A percentile compares a stretch with the other conserved stretches of the same genome.
Evolutionary conservation across 2,888 invertebrate species (phyloP).

Genomic region (Holacanthella duospinosa): DNA sequence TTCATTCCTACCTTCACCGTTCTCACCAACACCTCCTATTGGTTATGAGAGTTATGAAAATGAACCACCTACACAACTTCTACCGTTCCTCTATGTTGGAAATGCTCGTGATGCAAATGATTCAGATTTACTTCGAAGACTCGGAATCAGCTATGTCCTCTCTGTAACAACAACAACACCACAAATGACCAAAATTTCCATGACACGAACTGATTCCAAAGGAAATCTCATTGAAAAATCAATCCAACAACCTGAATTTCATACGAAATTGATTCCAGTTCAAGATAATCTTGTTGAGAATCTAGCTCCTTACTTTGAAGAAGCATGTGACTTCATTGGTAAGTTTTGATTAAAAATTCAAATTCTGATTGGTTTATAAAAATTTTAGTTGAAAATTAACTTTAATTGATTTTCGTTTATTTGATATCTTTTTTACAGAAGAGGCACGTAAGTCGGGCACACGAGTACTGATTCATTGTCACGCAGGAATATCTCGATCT

Average conservation of each 20-base stretch:
- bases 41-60: constrained; percentile 28
- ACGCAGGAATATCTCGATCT: constrained; percentile 87
- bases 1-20: constrained; percentile 37
- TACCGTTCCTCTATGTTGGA: constrained; percentile 70
- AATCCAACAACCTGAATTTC: constrained; percentile 12
- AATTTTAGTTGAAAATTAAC: not conserved
- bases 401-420: not conserved
- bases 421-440: constrained; percentile 48
- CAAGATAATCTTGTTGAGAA: constrained; percentile 74
- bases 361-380: not conserved
- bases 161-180: constrained; percentile 70
- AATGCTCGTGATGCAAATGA: constrained; percentile 71
- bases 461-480: constrained; percentile 83
- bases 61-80: constrained; percentile 59
- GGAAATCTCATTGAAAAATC: not conserved
- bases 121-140: constrained; percentile 52
- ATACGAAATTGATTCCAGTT: constrained; percentile 51
- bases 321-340: constrained; percentile 78
- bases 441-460: constrained; percentile 57
- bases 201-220: not conserved
- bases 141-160: constrained; percentile 64
- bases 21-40: not conserved
- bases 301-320: constrained; percentile 76
- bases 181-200: not conserved
- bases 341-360: too few species aligned